These are phyloP conservation scores for Nezara viridula DNA, from an alignment of 2,888 invertebrate species.

Conservation along the genomic window DNA sequence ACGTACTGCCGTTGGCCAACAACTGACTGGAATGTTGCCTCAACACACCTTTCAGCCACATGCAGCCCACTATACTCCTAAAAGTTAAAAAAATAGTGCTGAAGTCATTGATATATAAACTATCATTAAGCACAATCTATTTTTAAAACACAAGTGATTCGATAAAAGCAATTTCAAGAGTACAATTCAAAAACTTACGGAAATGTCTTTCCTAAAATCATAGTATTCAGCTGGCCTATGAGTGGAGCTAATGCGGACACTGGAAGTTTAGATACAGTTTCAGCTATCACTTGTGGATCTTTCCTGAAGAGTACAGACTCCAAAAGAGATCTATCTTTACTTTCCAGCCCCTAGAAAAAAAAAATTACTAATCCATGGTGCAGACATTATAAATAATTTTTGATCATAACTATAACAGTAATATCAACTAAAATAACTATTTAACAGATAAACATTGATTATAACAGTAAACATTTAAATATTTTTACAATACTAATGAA, in stretches of 20 bases:
- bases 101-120: conserved; percentile 51
- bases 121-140: background rate
- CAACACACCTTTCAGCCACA: conserved; percentile 76
- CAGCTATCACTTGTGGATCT: conserved; percentile 78
- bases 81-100: conserved; percentile 51
- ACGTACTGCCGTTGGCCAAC: conserved; percentile 75
- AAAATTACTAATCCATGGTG: too few species aligned
- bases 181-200: conserved; percentile 72
- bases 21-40: conserved; percentile 75
- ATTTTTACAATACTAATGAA: too few species aligned
- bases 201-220: conserved; percentile 79
- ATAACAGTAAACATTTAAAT: too few species aligned
- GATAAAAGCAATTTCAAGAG: background rate
- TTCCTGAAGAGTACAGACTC: conserved; percentile 79
- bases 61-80: conserved; percentile 72
- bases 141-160: too few species aligned
- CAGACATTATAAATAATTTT: too few species aligned
- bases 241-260: conserved; percentile 81
- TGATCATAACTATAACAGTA: too few species aligned
- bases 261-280: conserved; percentile 83
- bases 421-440: too few species aligned
- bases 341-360: conserved; percentile 82
- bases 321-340: conserved; percentile 83
- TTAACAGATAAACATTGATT: too few species aligned
- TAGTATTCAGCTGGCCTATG: conserved; percentile 79